phyloP scores from a whole-genome alignment of 2,797 vertebrate genomes.

The Eupleurogrammus muticus region DNA sequence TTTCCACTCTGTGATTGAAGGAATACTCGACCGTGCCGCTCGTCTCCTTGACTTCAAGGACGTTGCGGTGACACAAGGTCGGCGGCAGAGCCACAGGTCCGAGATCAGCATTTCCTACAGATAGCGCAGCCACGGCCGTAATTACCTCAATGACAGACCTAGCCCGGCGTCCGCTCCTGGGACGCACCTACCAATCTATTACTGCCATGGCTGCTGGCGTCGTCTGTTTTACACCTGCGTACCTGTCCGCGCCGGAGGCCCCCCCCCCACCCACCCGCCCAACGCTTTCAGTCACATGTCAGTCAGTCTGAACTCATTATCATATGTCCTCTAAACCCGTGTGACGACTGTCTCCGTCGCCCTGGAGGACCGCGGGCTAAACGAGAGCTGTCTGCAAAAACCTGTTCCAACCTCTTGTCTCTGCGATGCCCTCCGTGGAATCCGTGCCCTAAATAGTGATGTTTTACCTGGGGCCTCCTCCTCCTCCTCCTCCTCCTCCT shows the following conservation, averaged over 20 bases:
- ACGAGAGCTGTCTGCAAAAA: slow-evolving; percentile 78
- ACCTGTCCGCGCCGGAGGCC: slow-evolving; percentile 67
- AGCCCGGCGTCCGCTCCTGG: slow-evolving; percentile 68
- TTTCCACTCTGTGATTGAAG: not conserved
- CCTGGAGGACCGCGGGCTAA: slow-evolving; percentile 77
- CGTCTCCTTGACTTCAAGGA: slow-evolving; percentile 50
- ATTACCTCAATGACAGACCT: slow-evolving; percentile 78
- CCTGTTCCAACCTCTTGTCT: slow-evolving; percentile 82
- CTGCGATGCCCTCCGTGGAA: slow-evolving; percentile 82
- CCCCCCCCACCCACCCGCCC: no score
- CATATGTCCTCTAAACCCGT: slow-evolving; percentile 82
- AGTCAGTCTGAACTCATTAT: slow-evolving; percentile 80
- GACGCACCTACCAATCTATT: slow-evolving; percentile 71
- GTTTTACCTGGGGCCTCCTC: slow-evolving; percentile 83
- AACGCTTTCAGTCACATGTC: slow-evolving; percentile 75
- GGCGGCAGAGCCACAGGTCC: slow-evolving; percentile 67
- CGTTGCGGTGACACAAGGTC: slow-evolving; percentile 40
- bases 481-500: slow-evolving; percentile 58
- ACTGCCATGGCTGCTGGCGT: slow-evolving; percentile 73
- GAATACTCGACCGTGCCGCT: not conserved
- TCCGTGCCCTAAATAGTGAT: slow-evolving; percentile 87
- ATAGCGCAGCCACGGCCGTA: slow-evolving; percentile 71
- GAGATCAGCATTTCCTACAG: slow-evolving; percentile 77
- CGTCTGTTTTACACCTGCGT: slow-evolving; percentile 71
- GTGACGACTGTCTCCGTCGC: slow-evolving; percentile 77